These are phyloP conservation scores for Barbus barbus DNA, from an alignment of 2,113 vertebrate genomes.

Conservation along the genomic window DNA sequence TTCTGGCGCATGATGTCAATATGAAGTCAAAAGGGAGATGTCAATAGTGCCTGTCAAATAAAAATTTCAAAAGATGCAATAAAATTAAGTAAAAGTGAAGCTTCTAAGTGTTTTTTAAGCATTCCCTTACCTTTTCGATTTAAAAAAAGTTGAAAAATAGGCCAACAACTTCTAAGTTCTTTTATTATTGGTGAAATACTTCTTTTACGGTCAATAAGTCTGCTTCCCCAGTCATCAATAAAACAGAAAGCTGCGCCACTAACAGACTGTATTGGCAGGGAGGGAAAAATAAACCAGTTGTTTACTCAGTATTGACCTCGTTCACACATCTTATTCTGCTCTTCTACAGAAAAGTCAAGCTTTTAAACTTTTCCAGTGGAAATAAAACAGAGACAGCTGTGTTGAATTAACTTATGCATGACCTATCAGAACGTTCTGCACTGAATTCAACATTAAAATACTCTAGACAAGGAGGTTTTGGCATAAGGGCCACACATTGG, in stretches of 20 bases:
- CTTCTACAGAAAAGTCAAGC: neutral
- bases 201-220: neutral
- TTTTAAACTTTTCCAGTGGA: neutral
- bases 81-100: neutral
- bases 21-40: neutral
- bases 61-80: neutral
- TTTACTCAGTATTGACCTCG: neutral
- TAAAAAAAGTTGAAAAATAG: neutral
- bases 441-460: neutral
- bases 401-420: conserved; percentile 9
- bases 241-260: neutral
- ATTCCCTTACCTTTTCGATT: neutral
- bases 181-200: neutral
- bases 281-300: neutral
- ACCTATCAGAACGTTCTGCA: neutral
- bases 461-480: neutral
- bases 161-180: neutral
- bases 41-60: neutral
- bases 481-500: neutral
- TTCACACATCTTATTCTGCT: neutral
- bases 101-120: neutral
- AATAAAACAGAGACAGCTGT: neutral
- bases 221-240: neutral
- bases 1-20: neutral
- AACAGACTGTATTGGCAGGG: neutral